These are phyloP conservation scores for Atta colombica DNA, from an alignment of 1,140 invertebrate genomes.

Conservation along the genomic window DNA sequence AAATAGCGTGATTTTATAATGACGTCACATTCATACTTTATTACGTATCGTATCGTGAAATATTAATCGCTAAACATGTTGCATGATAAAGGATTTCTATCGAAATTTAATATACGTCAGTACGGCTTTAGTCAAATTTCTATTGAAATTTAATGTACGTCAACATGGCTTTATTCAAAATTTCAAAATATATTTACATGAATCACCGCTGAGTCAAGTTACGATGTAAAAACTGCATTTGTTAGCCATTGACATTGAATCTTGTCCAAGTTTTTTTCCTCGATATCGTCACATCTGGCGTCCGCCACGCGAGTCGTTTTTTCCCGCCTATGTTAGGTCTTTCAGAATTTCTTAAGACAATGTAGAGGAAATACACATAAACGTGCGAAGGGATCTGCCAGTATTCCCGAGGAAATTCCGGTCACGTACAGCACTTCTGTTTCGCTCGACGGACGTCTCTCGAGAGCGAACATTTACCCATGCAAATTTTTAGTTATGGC, in stretches of 20 bases:
- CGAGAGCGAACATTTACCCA: conserved; percentile 60
- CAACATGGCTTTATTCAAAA: too few species aligned
- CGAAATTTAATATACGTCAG: too few species aligned
- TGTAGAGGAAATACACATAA: conserved; percentile 54
- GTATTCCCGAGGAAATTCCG: conserved; percentile 46
- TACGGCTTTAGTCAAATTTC: too few species aligned
- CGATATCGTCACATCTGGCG: conserved; percentile 52
- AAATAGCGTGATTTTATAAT: too few species aligned
- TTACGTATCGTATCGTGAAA: too few species aligned
- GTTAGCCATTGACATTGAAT: not conserved
- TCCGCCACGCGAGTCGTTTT: conserved; percentile 17
- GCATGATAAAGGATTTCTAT: too few species aligned
- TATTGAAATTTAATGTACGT: too few species aligned
- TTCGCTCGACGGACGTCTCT: conserved; percentile 61
- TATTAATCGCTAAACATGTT: too few species aligned
- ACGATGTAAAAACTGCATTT: not conserved
- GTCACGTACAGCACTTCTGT: conserved; percentile 56
- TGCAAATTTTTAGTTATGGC: conserved; percentile 65
- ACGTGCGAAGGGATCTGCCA: conserved; percentile 40
- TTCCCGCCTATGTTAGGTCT: conserved; percentile 47
- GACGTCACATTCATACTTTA: too few species aligned
- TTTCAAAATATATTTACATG: too few species aligned
- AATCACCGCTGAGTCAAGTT: too few species aligned
- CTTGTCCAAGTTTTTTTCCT: conserved; percentile 30
- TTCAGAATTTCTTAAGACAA: conserved; percentile 63